Conservation (phyloP, 2,113 vertebrate species). For the Pavo muticus region DNA sequence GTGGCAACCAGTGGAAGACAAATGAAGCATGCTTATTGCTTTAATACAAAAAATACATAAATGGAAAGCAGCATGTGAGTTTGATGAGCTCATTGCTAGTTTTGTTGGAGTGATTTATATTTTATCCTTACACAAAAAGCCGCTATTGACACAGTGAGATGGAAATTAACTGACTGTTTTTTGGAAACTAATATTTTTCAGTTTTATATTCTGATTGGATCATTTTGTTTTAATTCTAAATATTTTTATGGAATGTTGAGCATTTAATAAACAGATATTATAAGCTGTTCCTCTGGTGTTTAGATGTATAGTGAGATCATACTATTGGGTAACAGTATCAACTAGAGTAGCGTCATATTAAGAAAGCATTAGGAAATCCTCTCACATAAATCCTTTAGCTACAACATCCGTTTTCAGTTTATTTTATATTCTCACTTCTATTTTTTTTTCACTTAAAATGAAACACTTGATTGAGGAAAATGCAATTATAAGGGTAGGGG, state of each 20-base stretch:
- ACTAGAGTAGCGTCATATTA: conserved; percentile 25
- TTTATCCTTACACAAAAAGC: conserved; percentile 73
- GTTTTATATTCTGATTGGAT: conserved; percentile 73
- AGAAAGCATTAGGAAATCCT: background rate
- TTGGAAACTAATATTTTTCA: conserved; percentile 78
- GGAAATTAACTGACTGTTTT: conserved; percentile 83
- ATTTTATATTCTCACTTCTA: background rate
- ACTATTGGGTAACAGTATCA: background rate
- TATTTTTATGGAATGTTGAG: conserved; percentile 79
- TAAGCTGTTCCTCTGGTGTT: conserved; percentile 56
- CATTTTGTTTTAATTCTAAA: conserved; percentile 78
- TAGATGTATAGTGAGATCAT: conserved; percentile 46
- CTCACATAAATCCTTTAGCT: background rate
- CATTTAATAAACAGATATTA: conserved; percentile 76
- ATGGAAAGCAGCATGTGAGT: conserved; percentile 85
- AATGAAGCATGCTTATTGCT: conserved; percentile 87
- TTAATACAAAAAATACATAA: conserved; percentile 90
- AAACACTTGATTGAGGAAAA: conserved; percentile 13
- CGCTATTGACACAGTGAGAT: conserved; percentile 79
- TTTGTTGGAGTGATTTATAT: conserved; percentile 84
- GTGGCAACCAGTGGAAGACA: conserved; percentile 82
- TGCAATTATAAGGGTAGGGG: background rate
- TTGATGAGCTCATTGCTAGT: conserved; percentile 83
- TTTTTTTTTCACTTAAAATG: background rate
- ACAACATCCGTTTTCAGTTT: background rate